Conservation (phyloP, 2,888 invertebrate species). For the Andrena flavipes region DNA sequence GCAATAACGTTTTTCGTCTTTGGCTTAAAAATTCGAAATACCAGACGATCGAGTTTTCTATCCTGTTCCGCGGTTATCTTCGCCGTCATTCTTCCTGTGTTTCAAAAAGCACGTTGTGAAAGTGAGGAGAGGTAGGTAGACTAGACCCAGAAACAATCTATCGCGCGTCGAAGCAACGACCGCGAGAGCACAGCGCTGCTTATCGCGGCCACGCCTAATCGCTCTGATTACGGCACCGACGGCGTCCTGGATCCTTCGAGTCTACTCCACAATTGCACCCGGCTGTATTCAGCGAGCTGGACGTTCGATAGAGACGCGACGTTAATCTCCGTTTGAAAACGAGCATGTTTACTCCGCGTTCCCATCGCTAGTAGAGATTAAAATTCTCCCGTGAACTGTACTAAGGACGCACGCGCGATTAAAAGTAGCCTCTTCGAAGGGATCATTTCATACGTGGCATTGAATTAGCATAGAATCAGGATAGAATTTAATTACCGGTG, state of each 20-base stretch:
- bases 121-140: conserved; percentile 38
- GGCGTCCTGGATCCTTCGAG: conserved; percentile 61
- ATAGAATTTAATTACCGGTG: not conserved
- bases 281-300: conserved; percentile 9
- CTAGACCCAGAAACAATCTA: conserved; percentile 55
- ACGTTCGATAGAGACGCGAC: not conserved
- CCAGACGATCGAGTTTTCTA: not conserved
- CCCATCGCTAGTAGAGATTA: not conserved
- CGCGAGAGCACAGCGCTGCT: conserved; percentile 43
- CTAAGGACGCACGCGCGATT: conserved; percentile 23
- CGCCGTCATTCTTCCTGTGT: not conserved
- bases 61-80: not conserved
- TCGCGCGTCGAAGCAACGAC: conserved; percentile 45
- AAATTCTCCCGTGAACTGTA: not conserved
- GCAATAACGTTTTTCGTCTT: too few species aligned
- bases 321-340: conserved; percentile 17
- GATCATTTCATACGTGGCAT: not conserved
- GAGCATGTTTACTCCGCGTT: conserved; percentile 30
- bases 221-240: conserved; percentile 66
- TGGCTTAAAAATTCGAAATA: not conserved
- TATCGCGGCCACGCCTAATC: conserved; percentile 71
- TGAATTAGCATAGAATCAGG: not conserved
- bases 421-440: conserved; percentile 43
- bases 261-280: conserved; percentile 23
- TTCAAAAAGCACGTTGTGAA: conserved; percentile 35